These are phyloP conservation scores for Henicopernis longicauda DNA, from an alignment of 2,113 vertebrate genomes.

Conservation along the genomic window DNA sequence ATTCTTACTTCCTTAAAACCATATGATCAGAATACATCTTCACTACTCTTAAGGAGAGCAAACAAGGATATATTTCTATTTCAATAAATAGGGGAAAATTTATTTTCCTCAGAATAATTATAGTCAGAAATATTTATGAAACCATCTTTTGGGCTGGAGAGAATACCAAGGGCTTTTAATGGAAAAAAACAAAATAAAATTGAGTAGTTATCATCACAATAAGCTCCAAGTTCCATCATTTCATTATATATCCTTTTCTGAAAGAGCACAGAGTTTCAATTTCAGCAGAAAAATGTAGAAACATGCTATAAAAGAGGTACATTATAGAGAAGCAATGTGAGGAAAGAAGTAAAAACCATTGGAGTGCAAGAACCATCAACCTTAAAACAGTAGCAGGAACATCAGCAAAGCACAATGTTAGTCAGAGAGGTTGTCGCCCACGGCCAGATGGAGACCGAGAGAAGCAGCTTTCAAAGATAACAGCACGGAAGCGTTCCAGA, in stretches of 20 bases:
- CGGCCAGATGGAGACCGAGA: neutral
- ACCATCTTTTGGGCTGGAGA: neutral
- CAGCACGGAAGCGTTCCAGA: fast-evolving
- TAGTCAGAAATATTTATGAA: neutral
- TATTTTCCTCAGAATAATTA: neutral
- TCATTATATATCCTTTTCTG: neutral
- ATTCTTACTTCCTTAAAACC: neutral
- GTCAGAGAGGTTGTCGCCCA: neutral
- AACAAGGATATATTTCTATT: neutral
- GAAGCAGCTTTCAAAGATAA: neutral
- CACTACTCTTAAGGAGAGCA: neutral
- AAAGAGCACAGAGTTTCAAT: neutral
- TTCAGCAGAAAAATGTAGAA: neutral
- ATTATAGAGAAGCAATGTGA: neutral
- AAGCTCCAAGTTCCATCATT: neutral
- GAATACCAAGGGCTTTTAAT: neutral
- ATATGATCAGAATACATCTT: neutral
- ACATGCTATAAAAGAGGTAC: neutral
- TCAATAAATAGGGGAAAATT: neutral
- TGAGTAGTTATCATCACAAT: neutral
- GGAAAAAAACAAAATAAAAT: neutral
- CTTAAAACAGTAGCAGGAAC: neutral
- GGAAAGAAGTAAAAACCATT: neutral
- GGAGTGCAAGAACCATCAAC: neutral
- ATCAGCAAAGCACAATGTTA: neutral